Conservation (phyloP, 2,888 invertebrate genomes). For the Mystacides longicornis region DNA sequence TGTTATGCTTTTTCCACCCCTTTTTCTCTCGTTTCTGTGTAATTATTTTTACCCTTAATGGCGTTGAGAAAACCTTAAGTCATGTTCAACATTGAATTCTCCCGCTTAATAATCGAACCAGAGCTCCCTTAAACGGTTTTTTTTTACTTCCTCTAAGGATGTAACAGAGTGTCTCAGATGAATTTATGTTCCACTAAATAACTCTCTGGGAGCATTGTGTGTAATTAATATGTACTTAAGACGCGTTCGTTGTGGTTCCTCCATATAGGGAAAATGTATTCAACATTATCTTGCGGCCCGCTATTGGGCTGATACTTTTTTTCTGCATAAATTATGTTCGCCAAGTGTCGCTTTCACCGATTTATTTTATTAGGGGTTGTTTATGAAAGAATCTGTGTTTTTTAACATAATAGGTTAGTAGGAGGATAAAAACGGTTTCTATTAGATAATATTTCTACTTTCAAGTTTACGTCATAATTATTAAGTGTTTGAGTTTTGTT, state of each 20-base stretch:
- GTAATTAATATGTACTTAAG: conserved; percentile 2
- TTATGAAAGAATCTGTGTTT: no score
- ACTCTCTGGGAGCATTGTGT: not conserved
- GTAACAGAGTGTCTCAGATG: not conserved
- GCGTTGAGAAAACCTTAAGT: conserved; percentile 1
- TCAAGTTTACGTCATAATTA: no score
- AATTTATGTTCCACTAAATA: conserved; percentile 1
- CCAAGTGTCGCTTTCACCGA: no score
- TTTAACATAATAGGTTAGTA: no score
- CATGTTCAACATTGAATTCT: conserved; percentile 1
- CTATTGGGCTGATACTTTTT: no score
- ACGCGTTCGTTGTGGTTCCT: not conserved
- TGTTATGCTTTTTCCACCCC: not conserved
- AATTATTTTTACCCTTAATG: not conserved
- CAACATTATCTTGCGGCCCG: not conserved
- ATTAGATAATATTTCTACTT: no score
- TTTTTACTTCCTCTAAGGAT: conserved; percentile 1
- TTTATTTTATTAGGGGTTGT: no score
- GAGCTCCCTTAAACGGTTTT: not conserved
- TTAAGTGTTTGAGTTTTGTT: no score
- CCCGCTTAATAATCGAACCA: not conserved
- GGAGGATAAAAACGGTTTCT: no score
- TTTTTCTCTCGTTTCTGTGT: not conserved
- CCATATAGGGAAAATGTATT: conserved; percentile 1
- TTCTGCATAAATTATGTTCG: no score